phyloP scores from a whole-genome alignment of 1,140 invertebrate species.

The Tribolium castaneum region DNA sequence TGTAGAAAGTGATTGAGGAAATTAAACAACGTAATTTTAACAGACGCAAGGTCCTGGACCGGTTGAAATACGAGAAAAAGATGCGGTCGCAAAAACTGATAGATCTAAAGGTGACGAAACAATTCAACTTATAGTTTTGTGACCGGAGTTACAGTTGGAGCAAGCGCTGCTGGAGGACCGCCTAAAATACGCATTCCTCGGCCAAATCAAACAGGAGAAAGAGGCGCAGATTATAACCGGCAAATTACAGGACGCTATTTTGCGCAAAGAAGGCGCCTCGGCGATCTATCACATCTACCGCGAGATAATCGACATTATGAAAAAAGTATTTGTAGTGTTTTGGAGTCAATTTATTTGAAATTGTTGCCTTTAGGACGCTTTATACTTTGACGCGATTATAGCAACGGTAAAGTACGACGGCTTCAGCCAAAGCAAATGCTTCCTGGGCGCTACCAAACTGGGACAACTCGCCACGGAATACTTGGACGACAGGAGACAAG shows the following conservation, averaged over 20 bases:
- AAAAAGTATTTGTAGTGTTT: slow-evolving; percentile 68
- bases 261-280: slow-evolving; percentile 71
- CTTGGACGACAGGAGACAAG: slow-evolving; percentile 68
- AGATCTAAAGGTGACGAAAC: slow-evolving; percentile 66
- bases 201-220: slow-evolving; percentile 64
- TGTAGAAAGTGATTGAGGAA: slow-evolving; percentile 68
- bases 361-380: slow-evolving; percentile 65
- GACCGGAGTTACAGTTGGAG: background rate
- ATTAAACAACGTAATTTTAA: slow-evolving; percentile 70
- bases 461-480: slow-evolving; percentile 72
- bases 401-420: slow-evolving; percentile 67
- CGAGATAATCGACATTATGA: slow-evolving; percentile 70
- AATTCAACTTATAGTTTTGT: background rate
- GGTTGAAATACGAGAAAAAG: slow-evolving; percentile 69
- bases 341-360: background rate
- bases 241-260: slow-evolving; percentile 67
- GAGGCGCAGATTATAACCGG: slow-evolving; percentile 68
- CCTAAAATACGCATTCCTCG: slow-evolving; percentile 62
- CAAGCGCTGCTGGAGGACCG: slow-evolving; percentile 64
- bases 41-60: slow-evolving; percentile 70
- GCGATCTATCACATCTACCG: slow-evolving; percentile 70
- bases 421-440: slow-evolving; percentile 67
- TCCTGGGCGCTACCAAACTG: slow-evolving; percentile 69
- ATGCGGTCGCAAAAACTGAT: slow-evolving; percentile 69
- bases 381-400: slow-evolving; percentile 69